Evolutionary conservation across 1,140 invertebrate genomes (phyloP).

Genomic region (Latrodectus geometricus): DNA sequence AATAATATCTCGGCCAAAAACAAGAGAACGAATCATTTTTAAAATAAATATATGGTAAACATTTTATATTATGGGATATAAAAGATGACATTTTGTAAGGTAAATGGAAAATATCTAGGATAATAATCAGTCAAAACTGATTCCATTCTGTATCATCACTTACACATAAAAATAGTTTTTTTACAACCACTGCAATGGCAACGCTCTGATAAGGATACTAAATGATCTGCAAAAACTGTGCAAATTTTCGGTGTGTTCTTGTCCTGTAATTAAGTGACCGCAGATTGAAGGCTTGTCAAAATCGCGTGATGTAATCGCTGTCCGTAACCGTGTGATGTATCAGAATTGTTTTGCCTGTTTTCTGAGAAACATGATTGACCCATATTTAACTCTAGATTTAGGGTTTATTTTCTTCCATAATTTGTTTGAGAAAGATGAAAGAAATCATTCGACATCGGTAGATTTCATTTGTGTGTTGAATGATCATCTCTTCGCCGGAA

Average conservation of each 20-base stretch:
- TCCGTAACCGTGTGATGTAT: background rate
- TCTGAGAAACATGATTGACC: background rate
- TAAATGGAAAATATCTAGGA: background rate
- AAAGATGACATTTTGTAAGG: background rate
- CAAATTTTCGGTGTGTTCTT: background rate
- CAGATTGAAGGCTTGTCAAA: background rate
- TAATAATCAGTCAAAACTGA: background rate
- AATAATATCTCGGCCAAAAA: no score
- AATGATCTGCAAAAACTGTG: background rate
- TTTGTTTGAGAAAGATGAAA: background rate
- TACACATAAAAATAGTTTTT: background rate
- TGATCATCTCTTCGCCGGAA: conserved; percentile 20
- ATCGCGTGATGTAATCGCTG: background rate
- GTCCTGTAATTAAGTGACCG: background rate
- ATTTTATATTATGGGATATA: background rate
- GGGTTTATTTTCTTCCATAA: background rate
- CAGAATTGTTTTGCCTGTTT: background rate
- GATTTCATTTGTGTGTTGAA: background rate
- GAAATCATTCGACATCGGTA: background rate
- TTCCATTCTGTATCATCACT: background rate
- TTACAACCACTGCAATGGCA: background rate
- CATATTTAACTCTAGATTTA: background rate
- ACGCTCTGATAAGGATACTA: background rate
- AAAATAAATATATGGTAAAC: background rate
- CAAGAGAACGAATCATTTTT: background rate